phyloP scores from a whole-genome alignment of 2,888 invertebrate species.

The Eugnorisma glareosa region DNA sequence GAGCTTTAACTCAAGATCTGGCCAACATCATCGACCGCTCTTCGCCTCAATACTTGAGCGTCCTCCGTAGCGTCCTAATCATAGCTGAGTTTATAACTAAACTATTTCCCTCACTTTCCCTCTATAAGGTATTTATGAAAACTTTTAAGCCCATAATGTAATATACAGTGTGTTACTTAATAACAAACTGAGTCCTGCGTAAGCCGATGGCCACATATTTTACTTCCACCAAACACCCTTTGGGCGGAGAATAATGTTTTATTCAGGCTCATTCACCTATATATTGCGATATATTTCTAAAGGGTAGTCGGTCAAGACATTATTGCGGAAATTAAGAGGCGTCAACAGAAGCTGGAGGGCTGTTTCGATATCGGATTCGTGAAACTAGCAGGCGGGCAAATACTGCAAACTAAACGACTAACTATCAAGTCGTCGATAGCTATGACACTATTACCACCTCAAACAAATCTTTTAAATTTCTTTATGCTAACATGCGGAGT shows the following conservation, averaged over 20 bases:
- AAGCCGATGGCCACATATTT: slow-evolving; percentile 39
- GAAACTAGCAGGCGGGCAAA: not conserved
- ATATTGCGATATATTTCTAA: slow-evolving; percentile 18
- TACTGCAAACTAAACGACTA: not conserved
- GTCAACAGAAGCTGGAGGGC: not conserved
- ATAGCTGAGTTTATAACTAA: slow-evolving; percentile 11
- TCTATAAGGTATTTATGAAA: slow-evolving; percentile 28
- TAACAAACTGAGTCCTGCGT: slow-evolving; percentile 23
- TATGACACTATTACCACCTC: too few relatives aligned
- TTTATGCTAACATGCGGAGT: too few relatives aligned
- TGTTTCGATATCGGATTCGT: not conserved
- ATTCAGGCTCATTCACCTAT: slow-evolving; percentile 36
- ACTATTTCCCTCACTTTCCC: slow-evolving; percentile 4
- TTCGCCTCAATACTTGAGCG: not conserved
- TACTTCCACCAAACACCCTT: slow-evolving; percentile 20
- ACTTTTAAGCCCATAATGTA: slow-evolving; percentile 17
- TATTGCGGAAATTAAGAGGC: slow-evolving; percentile 27
- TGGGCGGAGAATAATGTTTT: slow-evolving; percentile 43
- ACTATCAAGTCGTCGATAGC: too few relatives aligned
- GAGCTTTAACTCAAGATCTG: not conserved
- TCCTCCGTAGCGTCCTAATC: slow-evolving; percentile 13
- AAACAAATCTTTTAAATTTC: too few relatives aligned
- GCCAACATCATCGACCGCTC: not conserved
- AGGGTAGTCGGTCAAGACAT: slow-evolving; percentile 2
- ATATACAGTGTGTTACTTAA: slow-evolving; percentile 39